Conservation (phyloP, 2,113 vertebrate genomes). For the Canis aureus region DNA sequence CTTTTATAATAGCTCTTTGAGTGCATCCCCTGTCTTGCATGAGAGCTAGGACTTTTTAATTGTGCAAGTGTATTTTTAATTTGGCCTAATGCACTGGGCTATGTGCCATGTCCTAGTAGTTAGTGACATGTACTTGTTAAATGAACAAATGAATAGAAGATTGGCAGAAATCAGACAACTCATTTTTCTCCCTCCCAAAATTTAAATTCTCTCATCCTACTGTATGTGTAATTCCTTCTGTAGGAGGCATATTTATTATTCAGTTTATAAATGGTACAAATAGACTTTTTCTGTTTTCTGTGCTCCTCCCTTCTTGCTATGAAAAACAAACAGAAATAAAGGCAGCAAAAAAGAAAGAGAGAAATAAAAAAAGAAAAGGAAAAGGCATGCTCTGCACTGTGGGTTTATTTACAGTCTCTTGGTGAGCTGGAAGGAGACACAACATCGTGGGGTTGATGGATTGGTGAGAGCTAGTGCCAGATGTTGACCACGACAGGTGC, state of each 20-base stretch:
- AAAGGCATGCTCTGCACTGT: not conserved
- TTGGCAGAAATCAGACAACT: not conserved
- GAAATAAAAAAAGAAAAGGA: not conserved
- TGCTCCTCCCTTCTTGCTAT: not conserved
- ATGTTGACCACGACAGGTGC: constrained; percentile 34
- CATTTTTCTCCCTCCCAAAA: not conserved
- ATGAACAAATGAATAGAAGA: not conserved
- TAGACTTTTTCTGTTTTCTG: not conserved
- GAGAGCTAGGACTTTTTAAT: not conserved
- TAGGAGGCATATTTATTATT: not conserved
- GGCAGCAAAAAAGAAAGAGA: not conserved
- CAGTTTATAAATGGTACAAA: not conserved
- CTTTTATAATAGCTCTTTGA: not conserved
- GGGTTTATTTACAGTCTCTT: constrained; percentile 62
- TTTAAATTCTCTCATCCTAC: not conserved
- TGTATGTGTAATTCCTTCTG: constrained; percentile 31
- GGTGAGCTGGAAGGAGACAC: constrained; percentile 17
- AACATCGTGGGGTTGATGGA: not conserved
- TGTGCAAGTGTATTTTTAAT: not conserved
- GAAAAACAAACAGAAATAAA: not conserved
- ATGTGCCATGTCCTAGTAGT: not conserved
- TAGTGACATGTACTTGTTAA: constrained; percentile 10
- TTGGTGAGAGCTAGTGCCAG: constrained; percentile 52
- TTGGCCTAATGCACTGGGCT: not conserved
- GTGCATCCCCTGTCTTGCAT: not conserved